A percentile compares a stretch with the other conserved stretches of the same genome.
These are phyloP conservation scores for Aphis craccivora DNA, from an alignment of 1,140 invertebrate species.

Conservation along the genomic window DNA sequence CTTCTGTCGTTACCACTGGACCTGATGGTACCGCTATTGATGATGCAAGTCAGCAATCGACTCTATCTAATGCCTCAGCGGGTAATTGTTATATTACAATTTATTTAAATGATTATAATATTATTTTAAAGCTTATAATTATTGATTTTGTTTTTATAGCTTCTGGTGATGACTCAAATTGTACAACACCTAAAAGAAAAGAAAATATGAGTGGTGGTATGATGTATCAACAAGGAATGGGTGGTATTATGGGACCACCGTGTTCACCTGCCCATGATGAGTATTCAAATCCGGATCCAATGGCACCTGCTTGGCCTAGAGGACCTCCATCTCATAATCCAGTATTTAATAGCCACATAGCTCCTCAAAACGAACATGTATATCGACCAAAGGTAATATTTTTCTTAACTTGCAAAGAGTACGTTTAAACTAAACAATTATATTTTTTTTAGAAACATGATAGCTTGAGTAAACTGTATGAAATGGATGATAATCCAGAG, in stretches of 20 bases:
- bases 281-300: constrained; percentile 75
- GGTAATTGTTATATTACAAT: constrained; percentile 63
- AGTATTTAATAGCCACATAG: constrained; percentile 91
- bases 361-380: constrained; percentile 74
- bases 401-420: constrained; percentile 23
- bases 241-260: constrained; percentile 66
- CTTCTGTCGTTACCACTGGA: constrained; percentile 85
- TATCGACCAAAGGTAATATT: constrained; percentile 81
- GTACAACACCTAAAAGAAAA: constrained; percentile 69
- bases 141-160: constrained; percentile 67
- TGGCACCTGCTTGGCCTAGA: constrained; percentile 82
- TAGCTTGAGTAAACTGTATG: constrained; percentile 91
- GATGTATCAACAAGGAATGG: constrained; percentile 70
- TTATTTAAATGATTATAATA: constrained; percentile 63
- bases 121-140: not conserved
- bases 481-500: constrained; percentile 95
- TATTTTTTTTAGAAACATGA: constrained; percentile 77
- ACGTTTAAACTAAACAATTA: constrained; percentile 12
- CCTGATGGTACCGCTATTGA: constrained; percentile 86
- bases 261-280: constrained; percentile 81
- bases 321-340: constrained; percentile 85
- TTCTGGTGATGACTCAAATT: constrained; percentile 81
- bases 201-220: constrained; percentile 60
- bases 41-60: constrained; percentile 90
- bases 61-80: constrained; percentile 87